These are phyloP conservation scores for Platysteira castanea DNA, from an alignment of 2,113 vertebrate species.

Conservation along the genomic window DNA sequence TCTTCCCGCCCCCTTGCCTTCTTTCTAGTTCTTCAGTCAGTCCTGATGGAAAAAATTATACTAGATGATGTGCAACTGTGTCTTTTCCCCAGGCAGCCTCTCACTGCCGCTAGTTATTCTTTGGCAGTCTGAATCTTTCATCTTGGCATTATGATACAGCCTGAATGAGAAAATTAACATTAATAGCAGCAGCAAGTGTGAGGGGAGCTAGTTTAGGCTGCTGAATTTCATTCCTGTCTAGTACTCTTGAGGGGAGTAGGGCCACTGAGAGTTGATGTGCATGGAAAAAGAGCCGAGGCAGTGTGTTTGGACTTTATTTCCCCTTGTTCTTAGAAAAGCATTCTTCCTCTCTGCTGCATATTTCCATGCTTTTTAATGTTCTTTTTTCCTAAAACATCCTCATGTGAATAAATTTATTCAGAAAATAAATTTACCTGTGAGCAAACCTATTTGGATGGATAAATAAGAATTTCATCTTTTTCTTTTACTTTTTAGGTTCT, in stretches of 20 bases:
- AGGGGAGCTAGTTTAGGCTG: not conserved
- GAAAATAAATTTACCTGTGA: not conserved
- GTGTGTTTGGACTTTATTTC: slow-evolving; percentile 5
- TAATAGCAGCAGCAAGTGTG: slow-evolving; percentile 26
- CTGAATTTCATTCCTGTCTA: not conserved
- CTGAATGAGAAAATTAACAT: slow-evolving; percentile 55
- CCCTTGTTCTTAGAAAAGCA: not conserved
- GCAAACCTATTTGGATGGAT: not conserved
- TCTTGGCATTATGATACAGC: slow-evolving; percentile 33
- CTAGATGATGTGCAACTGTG: not conserved
- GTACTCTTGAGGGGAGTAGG: not conserved
- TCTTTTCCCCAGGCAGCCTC: slow-evolving; percentile 30
- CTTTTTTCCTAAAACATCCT: not conserved
- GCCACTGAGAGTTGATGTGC: not conserved
- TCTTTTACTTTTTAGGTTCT: not conserved
- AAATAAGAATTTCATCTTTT: not conserved
- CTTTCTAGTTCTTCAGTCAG: not conserved
- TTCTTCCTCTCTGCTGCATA: not conserved
- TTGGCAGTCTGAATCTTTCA: slow-evolving; percentile 46
- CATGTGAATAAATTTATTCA: not conserved
- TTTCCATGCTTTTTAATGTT: not conserved
- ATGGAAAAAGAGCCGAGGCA: not conserved
- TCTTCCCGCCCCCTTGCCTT: not conserved
- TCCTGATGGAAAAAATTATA: not conserved
- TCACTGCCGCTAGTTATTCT: not conserved